phyloP scores from a whole-genome alignment of 2,113 vertebrate genomes.

The Ceyx melanurus region DNA sequence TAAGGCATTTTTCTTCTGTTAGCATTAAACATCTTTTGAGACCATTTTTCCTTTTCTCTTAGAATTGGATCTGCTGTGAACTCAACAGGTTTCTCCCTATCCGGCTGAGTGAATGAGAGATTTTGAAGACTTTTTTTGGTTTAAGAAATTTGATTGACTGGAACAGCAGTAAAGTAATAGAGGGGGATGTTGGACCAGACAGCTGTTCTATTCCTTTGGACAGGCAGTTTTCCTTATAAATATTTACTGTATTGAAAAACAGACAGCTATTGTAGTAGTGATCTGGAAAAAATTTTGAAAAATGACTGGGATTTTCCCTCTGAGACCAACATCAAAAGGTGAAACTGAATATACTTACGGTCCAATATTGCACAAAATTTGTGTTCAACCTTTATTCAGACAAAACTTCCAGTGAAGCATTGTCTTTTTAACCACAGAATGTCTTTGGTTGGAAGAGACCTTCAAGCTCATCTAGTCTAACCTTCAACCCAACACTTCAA shows the following conservation, averaged over 20 bases:
- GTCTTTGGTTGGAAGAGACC: no score
- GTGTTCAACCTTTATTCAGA: neutral
- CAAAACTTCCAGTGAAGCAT: neutral
- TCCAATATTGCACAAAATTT: constrained; percentile 55
- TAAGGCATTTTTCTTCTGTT: neutral
- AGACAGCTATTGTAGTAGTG: constrained; percentile 33
- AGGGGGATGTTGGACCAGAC: constrained; percentile 39
- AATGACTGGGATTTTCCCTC: constrained; percentile 41
- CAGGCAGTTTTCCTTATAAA: constrained; percentile 64
- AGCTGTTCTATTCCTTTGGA: constrained; percentile 29
- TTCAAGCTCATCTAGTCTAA: no score
- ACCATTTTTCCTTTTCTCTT: neutral
- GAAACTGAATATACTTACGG: constrained; percentile 34
- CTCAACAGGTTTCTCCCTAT: constrained; percentile 37
- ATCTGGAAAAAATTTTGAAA: constrained; percentile 50
- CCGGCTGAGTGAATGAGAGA: constrained; percentile 11
- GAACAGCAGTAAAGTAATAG: constrained; percentile 58
- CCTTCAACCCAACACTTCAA: no score
- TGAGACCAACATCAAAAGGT: constrained; percentile 38
- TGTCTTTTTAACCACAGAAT: neutral
- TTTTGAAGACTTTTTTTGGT: constrained; percentile 54
- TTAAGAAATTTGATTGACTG: constrained; percentile 62
- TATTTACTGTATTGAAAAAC: constrained; percentile 63
- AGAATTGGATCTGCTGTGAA: neutral
- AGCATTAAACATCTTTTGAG: neutral